A percentile compares a stretch with the other conserved stretches of the same genome.
Conservation (phyloP, 2,113 vertebrate genomes). For the Brachyhypopomus gauderio region DNA sequence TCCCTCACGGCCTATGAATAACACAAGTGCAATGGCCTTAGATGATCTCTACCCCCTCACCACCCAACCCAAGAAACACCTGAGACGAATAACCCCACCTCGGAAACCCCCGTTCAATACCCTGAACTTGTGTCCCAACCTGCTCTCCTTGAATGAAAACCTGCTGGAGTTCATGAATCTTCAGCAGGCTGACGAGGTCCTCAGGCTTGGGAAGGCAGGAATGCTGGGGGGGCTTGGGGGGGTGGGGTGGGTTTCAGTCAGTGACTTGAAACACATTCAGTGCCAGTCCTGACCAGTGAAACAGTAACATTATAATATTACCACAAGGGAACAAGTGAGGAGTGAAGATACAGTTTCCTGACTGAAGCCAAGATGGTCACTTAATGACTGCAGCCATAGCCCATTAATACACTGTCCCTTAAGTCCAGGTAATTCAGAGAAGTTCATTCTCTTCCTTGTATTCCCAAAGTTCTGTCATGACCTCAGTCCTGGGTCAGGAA, state of each 20-base stretch:
- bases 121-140: background rate
- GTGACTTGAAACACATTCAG: background rate
- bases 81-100: no score
- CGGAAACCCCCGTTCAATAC: no score
- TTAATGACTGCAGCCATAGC: background rate
- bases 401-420: conserved; percentile 1
- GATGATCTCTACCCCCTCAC: no score
- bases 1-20: no score
- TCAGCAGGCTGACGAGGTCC: background rate
- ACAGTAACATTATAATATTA: background rate
- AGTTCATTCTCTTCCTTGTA: conserved; percentile 11
- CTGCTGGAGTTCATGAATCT: conserved; percentile 1
- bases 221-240: background rate
- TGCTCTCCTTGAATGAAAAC: background rate
- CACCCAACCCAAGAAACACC: no score
- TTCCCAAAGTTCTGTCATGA: conserved; percentile 25
- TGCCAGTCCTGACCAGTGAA: background rate
- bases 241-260: background rate
- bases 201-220: background rate
- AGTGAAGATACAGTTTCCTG: background rate
- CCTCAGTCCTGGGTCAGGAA: background rate
- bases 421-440: background rate
- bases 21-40: no score
- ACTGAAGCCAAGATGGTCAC: background rate
- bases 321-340: background rate